Evolutionary conservation across 2,797 vertebrate genomes (phyloP).

Genomic region (Typhlichthys subterraneus): DNA sequence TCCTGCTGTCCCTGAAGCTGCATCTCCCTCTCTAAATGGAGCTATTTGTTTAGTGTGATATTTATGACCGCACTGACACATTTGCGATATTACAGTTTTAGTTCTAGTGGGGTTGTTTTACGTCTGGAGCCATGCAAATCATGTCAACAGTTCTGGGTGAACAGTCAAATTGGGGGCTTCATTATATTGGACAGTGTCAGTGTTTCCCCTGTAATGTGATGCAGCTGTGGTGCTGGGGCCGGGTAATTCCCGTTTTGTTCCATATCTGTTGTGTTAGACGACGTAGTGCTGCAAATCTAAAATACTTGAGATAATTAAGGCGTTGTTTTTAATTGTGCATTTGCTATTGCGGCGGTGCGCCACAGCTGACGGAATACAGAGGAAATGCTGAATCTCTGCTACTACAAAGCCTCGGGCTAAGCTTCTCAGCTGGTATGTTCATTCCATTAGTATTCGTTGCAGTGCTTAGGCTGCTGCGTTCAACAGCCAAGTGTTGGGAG

Average conservation of each 20-base stretch:
- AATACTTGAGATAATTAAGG: too few species aligned
- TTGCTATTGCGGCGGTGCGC: too few species aligned
- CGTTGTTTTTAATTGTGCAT: too few species aligned
- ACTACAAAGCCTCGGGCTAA: slow-evolving; percentile 42
- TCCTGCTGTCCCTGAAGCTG: neutral
- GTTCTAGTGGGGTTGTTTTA: neutral
- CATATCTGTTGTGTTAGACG: too few species aligned
- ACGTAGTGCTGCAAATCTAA: too few species aligned
- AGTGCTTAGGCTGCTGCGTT: slow-evolving; percentile 31
- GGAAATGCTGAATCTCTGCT: slow-evolving; percentile 1
- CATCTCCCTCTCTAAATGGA: neutral
- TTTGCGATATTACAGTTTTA: neutral
- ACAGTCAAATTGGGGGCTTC: slow-evolving; percentile 2
- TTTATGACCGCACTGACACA: neutral
- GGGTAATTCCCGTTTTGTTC: too few species aligned
- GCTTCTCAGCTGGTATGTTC: slow-evolving; percentile 54
- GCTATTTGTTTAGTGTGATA: neutral
- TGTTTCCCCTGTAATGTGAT: too few species aligned
- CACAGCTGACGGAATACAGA: too few species aligned
- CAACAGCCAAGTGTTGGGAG: slow-evolving; percentile 33
- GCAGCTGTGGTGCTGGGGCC: too few species aligned
- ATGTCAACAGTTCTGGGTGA: slow-evolving; percentile 1
- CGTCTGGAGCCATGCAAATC: neutral
- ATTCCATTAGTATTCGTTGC: slow-evolving; percentile 46
- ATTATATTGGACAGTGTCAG: slow-evolving; percentile 18